Percentiles rank a stretch among this genome's conserved stretches.
phyloP scores from a whole-genome alignment of 1,140 invertebrate genomes.

The Papilio glaucus region DNA sequence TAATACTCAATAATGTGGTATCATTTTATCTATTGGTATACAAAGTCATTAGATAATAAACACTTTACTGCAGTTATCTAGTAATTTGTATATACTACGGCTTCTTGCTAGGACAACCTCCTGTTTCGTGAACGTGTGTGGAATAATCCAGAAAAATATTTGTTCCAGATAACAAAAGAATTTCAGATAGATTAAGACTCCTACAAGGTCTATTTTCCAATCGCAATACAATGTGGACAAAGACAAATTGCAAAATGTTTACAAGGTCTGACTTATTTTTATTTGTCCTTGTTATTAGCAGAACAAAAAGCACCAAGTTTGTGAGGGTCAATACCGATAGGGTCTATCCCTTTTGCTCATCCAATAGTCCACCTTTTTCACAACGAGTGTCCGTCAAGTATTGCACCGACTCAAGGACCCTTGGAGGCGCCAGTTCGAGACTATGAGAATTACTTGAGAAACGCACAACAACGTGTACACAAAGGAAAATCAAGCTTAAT shows the following conservation, averaged over 20 bases:
- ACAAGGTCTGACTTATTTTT: background rate
- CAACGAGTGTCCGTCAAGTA: slow-evolving; percentile 54
- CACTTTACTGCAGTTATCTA: no score
- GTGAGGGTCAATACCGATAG: slow-evolving; percentile 5
- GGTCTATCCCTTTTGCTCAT: background rate
- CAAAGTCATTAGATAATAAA: no score
- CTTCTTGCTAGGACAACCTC: no score
- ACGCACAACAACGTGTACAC: slow-evolving; percentile 17
- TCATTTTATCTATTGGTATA: no score
- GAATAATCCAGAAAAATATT: no score
- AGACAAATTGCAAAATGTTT: background rate
- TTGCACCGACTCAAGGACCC: slow-evolving; percentile 56
- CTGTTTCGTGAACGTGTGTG: no score
- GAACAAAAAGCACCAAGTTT: slow-evolving; percentile 4
- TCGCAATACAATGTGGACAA: no score
- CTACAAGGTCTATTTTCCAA: no score
- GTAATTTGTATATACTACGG: no score
- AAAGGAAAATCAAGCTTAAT: background rate
- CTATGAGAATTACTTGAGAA: slow-evolving; percentile 46
- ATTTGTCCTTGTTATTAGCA: background rate
- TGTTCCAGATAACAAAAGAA: no score
- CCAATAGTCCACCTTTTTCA: slow-evolving; percentile 39
- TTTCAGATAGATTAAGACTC: no score
- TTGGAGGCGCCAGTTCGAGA: slow-evolving; percentile 55
- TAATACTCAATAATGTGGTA: no score